Percentiles rank a stretch among this genome's conserved stretches.
Conservation (phyloP, 2,888 invertebrate genomes). For the Mythimna loreyi region DNA sequence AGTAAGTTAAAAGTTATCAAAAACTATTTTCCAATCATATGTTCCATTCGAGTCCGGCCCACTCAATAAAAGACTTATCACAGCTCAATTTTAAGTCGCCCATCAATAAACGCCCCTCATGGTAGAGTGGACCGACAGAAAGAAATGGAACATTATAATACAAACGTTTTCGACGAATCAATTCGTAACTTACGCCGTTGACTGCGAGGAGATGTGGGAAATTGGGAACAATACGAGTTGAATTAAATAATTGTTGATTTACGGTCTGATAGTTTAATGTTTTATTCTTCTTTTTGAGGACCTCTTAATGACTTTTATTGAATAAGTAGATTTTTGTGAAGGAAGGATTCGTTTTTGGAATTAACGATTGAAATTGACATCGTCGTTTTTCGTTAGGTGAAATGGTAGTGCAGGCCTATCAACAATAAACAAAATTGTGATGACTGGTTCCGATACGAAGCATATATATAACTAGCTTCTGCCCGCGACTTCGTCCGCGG, state of each 20-base stretch:
- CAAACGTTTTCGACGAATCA: slow-evolving; percentile 66
- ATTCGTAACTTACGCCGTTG: slow-evolving; percentile 39
- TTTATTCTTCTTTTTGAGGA: background rate
- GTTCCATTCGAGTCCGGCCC: slow-evolving; percentile 40
- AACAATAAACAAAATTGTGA: no score
- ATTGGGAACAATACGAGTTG: slow-evolving; percentile 65
- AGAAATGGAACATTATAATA: slow-evolving; percentile 64
- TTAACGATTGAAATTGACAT: no score
- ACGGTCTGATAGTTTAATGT: background rate
- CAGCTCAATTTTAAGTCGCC: slow-evolving; percentile 72
- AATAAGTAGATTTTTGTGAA: no score
- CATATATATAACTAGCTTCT: no score
- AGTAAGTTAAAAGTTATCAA: no score
- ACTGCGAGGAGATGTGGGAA: slow-evolving; percentile 61
- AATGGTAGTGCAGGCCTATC: no score
- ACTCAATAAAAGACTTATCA: slow-evolving; percentile 62
- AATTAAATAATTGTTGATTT: slow-evolving; percentile 62
- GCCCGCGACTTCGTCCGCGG: no score
- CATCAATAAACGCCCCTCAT: slow-evolving; percentile 68
- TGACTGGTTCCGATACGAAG: no score
- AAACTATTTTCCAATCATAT: background rate
- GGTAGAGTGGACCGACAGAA: slow-evolving; percentile 68
- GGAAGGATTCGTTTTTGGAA: no score
- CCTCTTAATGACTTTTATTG: background rate
- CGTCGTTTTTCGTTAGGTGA: no score